Evolutionary conservation across 2,797 vertebrate species (phyloP), one percentile per base, ranked within the genome.

Genomic region (Chlorospingus semifuscus): DNA sequence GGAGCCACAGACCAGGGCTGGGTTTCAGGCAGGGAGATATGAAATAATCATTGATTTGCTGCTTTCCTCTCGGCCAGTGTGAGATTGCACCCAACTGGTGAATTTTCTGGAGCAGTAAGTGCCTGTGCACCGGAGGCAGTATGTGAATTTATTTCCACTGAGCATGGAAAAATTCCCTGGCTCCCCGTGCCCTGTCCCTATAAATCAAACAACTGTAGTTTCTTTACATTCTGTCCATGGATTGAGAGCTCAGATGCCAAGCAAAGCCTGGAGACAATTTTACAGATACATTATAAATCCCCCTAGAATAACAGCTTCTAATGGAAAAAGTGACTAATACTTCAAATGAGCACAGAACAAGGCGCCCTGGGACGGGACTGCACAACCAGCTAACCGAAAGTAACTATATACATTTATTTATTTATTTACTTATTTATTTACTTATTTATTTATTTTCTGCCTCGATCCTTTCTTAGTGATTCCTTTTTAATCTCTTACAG

Each of bases 311-410:
- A 86, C 87, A 89, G 87, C 80, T 95, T 88, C 80, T 94, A 91
- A 96, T 96, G 96, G 96, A 96, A 97, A 96, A 95, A 96, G 90
- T 94, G 95, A 96, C 87, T 94, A 94, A 97, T 83, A 92, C 89
- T 83, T 89, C 79, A 84, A 70, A 89, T 68, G 68, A 85, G 87
- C 20, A 4, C 44, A 20, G 91, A 93, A 70, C 83, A 66, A 39
- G 61, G 91, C 29, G 2, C 86, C 81, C 89, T 86, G 95, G 88
- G 92, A 94, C 0, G 6, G 87, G 79, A 4, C 79, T 78, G 83
- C 49, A 8, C 50, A 52, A 49, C 4, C 4, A 92, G 71, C 77
- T 42, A 95, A 94, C 87, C 95, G 77, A 90, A 92, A 96, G 95
- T 84, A 97, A 96, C 95, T 65, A 65, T 88, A 96, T 82, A 88